Base-by-base conservation (phyloP, 1,140 invertebrate genomes). In the Chionoecetes opilio region DNA sequence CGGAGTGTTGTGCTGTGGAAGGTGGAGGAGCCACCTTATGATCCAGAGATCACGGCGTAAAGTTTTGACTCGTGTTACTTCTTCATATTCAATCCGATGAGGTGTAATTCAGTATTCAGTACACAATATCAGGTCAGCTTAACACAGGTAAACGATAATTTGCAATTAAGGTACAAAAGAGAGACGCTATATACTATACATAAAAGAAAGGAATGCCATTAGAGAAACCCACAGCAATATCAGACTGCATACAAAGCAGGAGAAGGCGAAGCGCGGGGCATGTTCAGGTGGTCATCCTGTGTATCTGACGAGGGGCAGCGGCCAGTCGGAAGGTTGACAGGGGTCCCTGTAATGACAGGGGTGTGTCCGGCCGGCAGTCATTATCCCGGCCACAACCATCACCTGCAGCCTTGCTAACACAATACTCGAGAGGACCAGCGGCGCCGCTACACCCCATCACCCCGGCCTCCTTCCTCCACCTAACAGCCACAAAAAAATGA, bases 321-420 rank as follows among this genome's bases (percentile, higher is more conserved):
- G 41, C 21, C 88, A 9, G 88, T 41, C 88, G 88, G 88, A 90
- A 90, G 88, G 88, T 53, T 90, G 88, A 90, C 88, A 90, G 26
- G 88, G 88, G 88, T 53, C 41, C 88, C 31, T 41, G 41, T 90
- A 90, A 90, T 90, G 88, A 90, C 38, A 90, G 88, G 88, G 29
- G 88, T 90, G n/a, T 31, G 88, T 53, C 38, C 26, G 38, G 41
- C 29, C 38, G 11, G 88, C 38, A 46, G 17, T 21, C 41, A 53
- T 90, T 90, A 90, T 53, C 88, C n/a, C 21, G 41, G 41, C 41
- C 38, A 90, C 88, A 90, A 53, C 86, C 88, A 90, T 32, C 37
- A 88, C 87, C 87, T 88, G 88, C 41, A 53, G 41, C 38, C 88
- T 34, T 34, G 38, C 29, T 53, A 90, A 53, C 88, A 90, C 88